These are phyloP conservation scores for Dendrolimus kikuchii DNA, from an alignment of 1,140 invertebrate species.

Conservation along the genomic window DNA sequence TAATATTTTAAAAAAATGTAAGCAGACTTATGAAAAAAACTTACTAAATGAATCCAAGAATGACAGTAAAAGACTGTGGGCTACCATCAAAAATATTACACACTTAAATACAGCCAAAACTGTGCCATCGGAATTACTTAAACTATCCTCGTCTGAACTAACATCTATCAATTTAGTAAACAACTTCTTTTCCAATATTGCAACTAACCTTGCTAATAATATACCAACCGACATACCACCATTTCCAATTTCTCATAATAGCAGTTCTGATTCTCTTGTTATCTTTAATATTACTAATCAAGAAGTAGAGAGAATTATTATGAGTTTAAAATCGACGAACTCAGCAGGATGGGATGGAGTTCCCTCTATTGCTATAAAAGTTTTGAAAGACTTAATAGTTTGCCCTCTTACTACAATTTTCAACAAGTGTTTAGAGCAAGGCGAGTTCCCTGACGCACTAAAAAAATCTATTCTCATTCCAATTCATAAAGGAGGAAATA, in stretches of 20 bases:
- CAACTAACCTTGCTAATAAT: slow-evolving; percentile 1
- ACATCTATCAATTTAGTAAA: slow-evolving; percentile 6
- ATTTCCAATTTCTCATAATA: too few relatives aligned
- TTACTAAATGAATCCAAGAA: background rate
- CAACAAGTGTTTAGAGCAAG: background rate
- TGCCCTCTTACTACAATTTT: slow-evolving; percentile 4
- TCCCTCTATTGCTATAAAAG: background rate
- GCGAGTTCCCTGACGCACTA: slow-evolving; percentile 1
- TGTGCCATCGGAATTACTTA: background rate
- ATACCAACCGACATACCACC: background rate
- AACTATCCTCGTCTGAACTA: background rate
- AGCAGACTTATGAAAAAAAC: background rate
- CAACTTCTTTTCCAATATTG: slow-evolving; percentile 4
- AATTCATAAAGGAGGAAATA: slow-evolving; percentile 7
- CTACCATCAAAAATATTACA: slow-evolving; percentile 2
- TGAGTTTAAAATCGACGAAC: background rate
- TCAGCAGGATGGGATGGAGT: slow-evolving; percentile 6
- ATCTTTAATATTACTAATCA: background rate
- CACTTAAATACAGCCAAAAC: background rate
- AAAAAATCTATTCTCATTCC: slow-evolving; percentile 6
- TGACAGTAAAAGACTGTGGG: slow-evolving; percentile 8
- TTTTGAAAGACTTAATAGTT: background rate
- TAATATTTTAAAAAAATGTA: background rate
- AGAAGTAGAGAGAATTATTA: slow-evolving; percentile 1
- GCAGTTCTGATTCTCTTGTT: background rate